A percentile compares a stretch with the other conserved stretches of the same genome.
Evolutionary conservation across 1,140 invertebrate genomes (phyloP).

Genomic region (Hylyphantes graminicola): DNA sequence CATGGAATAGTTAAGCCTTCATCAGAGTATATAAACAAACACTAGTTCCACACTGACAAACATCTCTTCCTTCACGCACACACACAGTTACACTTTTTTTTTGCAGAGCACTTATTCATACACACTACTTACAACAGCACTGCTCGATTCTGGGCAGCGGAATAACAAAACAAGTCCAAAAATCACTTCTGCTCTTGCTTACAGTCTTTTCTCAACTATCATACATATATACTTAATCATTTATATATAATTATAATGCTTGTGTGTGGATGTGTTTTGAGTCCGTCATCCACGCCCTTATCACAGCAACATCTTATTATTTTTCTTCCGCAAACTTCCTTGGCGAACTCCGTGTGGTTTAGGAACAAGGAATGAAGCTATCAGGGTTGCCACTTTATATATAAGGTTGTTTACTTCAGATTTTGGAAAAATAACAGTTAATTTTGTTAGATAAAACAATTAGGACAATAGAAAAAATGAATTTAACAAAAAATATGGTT

Average conservation of each 20-base stretch:
- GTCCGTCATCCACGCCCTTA: constrained; percentile 52
- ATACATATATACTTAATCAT: constrained; percentile 50
- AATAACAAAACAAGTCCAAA: constrained; percentile 50
- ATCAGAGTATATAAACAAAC: constrained; percentile 44
- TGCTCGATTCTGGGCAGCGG: constrained; percentile 26
- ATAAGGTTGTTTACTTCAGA: too few species aligned
- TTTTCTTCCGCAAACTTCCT: constrained; percentile 35
- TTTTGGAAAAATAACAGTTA: too few species aligned
- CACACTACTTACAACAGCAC: constrained; percentile 52
- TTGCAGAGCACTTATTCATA: constrained; percentile 13
- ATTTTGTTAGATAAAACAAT: too few species aligned
- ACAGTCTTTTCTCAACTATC: constrained; percentile 18
- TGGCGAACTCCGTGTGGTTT: constrained; percentile 54
- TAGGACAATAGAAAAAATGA: too few species aligned
- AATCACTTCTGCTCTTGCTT: constrained; percentile 28
- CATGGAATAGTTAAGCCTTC: constrained; percentile 54
- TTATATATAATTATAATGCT: constrained; percentile 51
- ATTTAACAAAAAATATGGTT: too few species aligned
- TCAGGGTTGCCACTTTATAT: background rate
- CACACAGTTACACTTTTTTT: constrained; percentile 22
- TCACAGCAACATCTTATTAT: constrained; percentile 57
- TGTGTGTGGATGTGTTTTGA: constrained; percentile 43
- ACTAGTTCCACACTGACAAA: constrained; percentile 45
- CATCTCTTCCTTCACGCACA: constrained; percentile 7
- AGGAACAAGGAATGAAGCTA: constrained; percentile 60